A percentile compares a stretch with the other conserved stretches of the same genome.
Evolutionary conservation across 1,140 invertebrate genomes (phyloP).

Genomic region (Theocolax elegans): DNA sequence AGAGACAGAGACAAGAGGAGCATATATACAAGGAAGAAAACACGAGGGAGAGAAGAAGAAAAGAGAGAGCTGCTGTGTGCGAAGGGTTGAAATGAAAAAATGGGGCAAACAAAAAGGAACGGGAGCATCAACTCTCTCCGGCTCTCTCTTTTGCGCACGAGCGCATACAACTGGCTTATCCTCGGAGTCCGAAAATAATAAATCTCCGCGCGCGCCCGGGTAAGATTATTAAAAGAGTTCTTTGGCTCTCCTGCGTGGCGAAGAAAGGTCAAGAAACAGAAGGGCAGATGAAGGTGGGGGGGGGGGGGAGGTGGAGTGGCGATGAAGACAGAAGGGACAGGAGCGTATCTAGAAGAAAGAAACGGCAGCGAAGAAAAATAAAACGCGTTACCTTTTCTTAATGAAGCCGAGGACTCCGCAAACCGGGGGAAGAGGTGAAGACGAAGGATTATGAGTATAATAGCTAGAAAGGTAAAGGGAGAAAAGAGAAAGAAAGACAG

Average conservation of each 20-base stretch:
- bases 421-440: no score
- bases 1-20: no score
- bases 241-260: conserved; percentile 50
- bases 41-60: not conserved
- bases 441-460: no score
- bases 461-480: conserved; percentile 48
- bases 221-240: conserved; percentile 66
- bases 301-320: not conserved
- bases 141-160: no score
- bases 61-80: not conserved
- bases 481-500: conserved; percentile 26
- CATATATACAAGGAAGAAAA: conserved; percentile 1
- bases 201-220: conserved; percentile 59
- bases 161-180: conserved; percentile 17
- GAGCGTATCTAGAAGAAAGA: conserved; percentile 27
- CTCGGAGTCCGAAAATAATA: conserved; percentile 65
- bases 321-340: conserved; percentile 20
- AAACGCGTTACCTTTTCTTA: conserved; percentile 68
- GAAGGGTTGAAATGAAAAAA: conserved; percentile 31
- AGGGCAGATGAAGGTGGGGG: not conserved
- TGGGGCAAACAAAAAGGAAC: conserved; percentile 11
- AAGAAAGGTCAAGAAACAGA: not conserved
- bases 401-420: conserved; percentile 58
- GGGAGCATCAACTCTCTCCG: conserved; percentile 33
- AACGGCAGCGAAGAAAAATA: conserved; percentile 58